phyloP scores from a whole-genome alignment of 2,113 vertebrate genomes.

The Ophthalmolycus amberensis region DNA sequence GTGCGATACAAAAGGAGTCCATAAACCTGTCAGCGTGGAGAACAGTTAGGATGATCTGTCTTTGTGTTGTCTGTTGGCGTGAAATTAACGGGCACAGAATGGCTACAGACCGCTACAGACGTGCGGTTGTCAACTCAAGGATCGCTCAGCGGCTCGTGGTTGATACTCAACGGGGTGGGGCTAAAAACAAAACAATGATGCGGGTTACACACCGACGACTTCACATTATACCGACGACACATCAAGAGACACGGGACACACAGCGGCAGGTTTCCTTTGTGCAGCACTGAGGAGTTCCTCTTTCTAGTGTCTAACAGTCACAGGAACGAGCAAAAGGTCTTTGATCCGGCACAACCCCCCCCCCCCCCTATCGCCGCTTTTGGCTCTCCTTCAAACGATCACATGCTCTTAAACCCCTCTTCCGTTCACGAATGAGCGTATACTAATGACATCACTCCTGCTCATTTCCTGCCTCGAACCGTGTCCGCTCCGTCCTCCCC shows the following conservation, averaged over 20 bases:
- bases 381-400: constrained; percentile 55
- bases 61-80: constrained; percentile 10
- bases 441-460: constrained; percentile 62
- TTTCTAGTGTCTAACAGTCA: constrained; percentile 45
- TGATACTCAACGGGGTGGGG: constrained; percentile 24
- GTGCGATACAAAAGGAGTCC: background rate
- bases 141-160: background rate
- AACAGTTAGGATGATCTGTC: constrained; percentile 8
- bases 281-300: constrained; percentile 21
- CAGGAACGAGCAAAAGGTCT: constrained; percentile 49
- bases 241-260: constrained; percentile 55
- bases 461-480: constrained; percentile 66
- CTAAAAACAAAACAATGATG: constrained; percentile 54
- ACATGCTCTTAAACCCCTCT: constrained; percentile 35
- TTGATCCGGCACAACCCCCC: constrained; percentile 40
- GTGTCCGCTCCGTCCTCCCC: constrained; percentile 61
- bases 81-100: constrained; percentile 6
- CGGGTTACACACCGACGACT: constrained; percentile 68
- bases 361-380: constrained; percentile 1
- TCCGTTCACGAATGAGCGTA: constrained; percentile 32
- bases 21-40: constrained; percentile 6
- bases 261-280: constrained; percentile 30
- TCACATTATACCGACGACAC: constrained; percentile 74
- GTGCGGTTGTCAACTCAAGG: constrained; percentile 1
- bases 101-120: background rate